Conservation (phyloP, 2,888 invertebrate genomes). For the Xiphydria camelus region DNA sequence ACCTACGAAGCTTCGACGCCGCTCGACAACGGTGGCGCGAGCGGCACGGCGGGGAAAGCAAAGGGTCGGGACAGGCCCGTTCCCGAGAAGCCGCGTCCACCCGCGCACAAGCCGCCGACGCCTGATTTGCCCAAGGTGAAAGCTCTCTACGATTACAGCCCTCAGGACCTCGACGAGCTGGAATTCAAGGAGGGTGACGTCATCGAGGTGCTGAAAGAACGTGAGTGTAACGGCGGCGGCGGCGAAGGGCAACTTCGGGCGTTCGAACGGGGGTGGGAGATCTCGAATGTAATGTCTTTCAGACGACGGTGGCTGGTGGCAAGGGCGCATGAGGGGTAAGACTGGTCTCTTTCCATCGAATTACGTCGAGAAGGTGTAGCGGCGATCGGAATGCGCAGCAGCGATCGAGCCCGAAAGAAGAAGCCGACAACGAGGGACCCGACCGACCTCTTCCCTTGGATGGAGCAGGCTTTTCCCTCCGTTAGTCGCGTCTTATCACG, state of each 20-base stretch:
- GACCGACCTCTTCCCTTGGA: too few species aligned
- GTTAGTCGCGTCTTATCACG: too few species aligned
- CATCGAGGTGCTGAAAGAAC: constrained; percentile 65
- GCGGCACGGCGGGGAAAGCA: not conserved
- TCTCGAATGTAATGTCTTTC: constrained; percentile 2
- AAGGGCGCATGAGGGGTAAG: constrained; percentile 62
- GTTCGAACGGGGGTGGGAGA: not conserved
- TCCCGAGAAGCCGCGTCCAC: constrained; percentile 18
- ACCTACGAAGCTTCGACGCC: not conserved
- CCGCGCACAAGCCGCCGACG: constrained; percentile 55
- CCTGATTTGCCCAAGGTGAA: constrained; percentile 57
- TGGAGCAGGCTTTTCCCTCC: too few species aligned
- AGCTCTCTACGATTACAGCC: constrained; percentile 66
- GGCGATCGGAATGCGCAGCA: not conserved
- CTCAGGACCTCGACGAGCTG: constrained; percentile 69
- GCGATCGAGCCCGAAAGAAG: too few species aligned
- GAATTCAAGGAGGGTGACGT: constrained; percentile 65
- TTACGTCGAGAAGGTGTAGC: constrained; percentile 61
- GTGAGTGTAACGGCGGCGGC: constrained; percentile 53
- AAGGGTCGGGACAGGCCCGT: not conserved
- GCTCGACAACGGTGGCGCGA: not conserved
- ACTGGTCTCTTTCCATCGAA: constrained; percentile 69
- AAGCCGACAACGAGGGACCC: too few species aligned
- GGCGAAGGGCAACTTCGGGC: too few species aligned
- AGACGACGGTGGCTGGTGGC: constrained; percentile 75